Conservation (phyloP, 2,888 invertebrate species). For the Operophtera brumata region DNA sequence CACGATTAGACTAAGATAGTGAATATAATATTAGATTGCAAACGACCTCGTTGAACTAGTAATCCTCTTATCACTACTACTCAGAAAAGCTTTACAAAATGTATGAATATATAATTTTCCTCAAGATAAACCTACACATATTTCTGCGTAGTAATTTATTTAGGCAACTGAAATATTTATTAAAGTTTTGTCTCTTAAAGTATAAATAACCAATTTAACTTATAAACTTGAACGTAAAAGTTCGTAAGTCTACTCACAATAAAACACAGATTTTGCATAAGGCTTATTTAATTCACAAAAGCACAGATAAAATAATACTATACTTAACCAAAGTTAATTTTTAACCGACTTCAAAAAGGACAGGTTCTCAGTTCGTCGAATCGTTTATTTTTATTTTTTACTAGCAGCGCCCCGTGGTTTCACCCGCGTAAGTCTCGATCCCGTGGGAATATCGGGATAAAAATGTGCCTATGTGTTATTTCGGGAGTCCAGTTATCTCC, state of each 20-base stretch:
- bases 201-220: not conserved
- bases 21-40: not conserved
- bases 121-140: no score
- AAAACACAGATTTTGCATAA: not conserved
- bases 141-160: not conserved
- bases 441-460: no score
- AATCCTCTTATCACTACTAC: not conserved
- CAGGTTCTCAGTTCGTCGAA: no score
- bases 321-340: no score
- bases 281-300: constrained; percentile 10
- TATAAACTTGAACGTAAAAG: not conserved
- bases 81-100: not conserved
- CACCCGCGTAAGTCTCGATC: no score
- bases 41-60: not conserved
- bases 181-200: not conserved
- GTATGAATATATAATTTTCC: not conserved
- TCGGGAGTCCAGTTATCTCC: no score
- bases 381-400: no score
- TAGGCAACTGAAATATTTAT: not conserved
- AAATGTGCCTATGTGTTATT: no score
- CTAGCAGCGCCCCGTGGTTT: no score
- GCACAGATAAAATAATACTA: no score
- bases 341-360: no score
- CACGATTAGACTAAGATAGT: no score
- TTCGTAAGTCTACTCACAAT: not conserved